These are phyloP conservation scores for Drosophila differens DNA, from an alignment of 2,888 invertebrate genomes.

Conservation along the genomic window DNA sequence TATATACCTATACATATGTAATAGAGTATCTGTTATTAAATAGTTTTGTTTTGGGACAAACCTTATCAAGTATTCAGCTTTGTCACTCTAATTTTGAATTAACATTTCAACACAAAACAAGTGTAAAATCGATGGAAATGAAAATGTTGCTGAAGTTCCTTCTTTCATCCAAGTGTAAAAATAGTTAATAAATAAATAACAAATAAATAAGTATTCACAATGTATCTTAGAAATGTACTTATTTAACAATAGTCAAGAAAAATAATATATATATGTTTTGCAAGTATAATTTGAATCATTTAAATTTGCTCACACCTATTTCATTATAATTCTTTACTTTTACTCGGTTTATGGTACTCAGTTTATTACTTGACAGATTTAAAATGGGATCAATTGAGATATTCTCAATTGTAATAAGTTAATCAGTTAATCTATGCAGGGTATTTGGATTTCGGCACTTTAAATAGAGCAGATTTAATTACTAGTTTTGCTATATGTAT, in stretches of 20 bases:
- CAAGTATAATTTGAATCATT: background rate
- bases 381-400: background rate
- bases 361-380: background rate
- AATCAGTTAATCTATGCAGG: background rate
- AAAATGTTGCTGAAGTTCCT: background rate
- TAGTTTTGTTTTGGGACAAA: background rate
- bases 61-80: background rate
- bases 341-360: background rate
- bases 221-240: too few species aligned
- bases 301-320: background rate
- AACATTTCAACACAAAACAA: background rate
- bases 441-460: background rate
- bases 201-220: background rate
- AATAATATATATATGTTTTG: background rate
- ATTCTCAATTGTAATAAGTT: background rate
- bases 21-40: background rate
- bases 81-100: background rate
- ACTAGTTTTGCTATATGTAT: constrained; percentile 23
- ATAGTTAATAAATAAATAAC: too few species aligned
- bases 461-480: constrained; percentile 19
- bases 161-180: background rate
- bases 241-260: background rate
- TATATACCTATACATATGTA: background rate
- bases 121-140: background rate
- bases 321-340: background rate